Evolutionary conservation across 2,113 vertebrate genomes (phyloP).

Genomic region (Manacus vitellinus): DNA sequence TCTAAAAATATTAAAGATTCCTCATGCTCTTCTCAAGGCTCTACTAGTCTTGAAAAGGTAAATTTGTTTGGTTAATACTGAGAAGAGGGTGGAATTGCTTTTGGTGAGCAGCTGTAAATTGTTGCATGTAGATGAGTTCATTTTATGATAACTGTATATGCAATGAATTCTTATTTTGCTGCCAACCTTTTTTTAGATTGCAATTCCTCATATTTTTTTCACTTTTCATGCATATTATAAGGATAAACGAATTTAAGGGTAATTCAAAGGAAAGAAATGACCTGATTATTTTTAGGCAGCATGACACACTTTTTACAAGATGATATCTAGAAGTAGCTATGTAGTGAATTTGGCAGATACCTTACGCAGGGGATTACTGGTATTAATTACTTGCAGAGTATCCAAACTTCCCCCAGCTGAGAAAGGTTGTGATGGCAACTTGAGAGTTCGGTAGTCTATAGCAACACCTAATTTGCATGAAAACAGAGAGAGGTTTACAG

Average conservation of each 20-base stretch:
- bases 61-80: neutral
- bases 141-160: neutral
- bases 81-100: neutral
- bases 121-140: neutral
- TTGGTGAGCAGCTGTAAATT: neutral
- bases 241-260: neutral
- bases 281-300: neutral
- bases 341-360: neutral
- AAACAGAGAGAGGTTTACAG: constrained; percentile 4
- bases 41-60: neutral
- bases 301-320: neutral
- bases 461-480: constrained; percentile 27
- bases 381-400: constrained; percentile 20
- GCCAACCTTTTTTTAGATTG: neutral
- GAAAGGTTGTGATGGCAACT: constrained; percentile 1
- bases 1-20: neutral
- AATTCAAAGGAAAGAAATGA: neutral
- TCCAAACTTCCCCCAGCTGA: neutral
- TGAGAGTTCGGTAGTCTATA: neutral
- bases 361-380: neutral
- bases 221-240: neutral
- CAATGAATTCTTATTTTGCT: neutral
- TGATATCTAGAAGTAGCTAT: neutral
- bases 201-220: neutral
- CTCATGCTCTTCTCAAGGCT: neutral